Conservation (phyloP, 92 coral and sea anemone genomes). For the Porites divaricata region DNA sequence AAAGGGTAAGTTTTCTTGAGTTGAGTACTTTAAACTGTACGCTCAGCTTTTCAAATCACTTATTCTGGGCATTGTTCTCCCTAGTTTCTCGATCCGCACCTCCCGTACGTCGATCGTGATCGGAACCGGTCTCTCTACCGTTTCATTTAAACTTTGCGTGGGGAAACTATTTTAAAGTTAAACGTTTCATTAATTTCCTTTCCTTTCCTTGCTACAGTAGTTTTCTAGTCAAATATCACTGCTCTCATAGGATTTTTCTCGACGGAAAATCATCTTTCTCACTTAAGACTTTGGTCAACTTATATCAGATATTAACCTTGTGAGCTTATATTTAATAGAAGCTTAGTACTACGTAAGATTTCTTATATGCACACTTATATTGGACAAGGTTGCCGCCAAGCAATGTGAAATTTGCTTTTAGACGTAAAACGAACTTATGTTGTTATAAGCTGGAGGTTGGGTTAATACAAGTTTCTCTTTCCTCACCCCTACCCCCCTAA, state of each 20-base stretch:
- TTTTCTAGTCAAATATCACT: no score
- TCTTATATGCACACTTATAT: background rate
- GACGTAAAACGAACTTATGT: background rate
- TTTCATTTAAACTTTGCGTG: no score
- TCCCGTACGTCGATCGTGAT: constrained; percentile 5
- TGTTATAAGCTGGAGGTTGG: no score
- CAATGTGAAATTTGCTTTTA: background rate
- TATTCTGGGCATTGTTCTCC: background rate
- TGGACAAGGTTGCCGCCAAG: background rate
- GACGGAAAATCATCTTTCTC: no score
- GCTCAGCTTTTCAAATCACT: background rate
- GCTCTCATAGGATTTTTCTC: no score
- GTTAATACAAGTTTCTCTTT: no score
- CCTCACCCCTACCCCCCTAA: no score
- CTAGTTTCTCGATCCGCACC: no score
- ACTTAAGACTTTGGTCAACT: background rate
- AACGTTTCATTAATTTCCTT: no score
- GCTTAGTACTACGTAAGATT: background rate
- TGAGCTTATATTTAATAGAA: background rate
- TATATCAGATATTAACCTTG: background rate
- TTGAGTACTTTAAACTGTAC: background rate
- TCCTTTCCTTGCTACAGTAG: no score
- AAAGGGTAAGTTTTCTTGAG: constrained; percentile 55
- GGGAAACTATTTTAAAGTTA: no score
- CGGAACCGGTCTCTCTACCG: background rate